Evolutionary conservation across 2,888 invertebrate species (phyloP), one percentile per base, ranked within the genome.

Genomic region (Tetramorium bicarinatum): DNA sequence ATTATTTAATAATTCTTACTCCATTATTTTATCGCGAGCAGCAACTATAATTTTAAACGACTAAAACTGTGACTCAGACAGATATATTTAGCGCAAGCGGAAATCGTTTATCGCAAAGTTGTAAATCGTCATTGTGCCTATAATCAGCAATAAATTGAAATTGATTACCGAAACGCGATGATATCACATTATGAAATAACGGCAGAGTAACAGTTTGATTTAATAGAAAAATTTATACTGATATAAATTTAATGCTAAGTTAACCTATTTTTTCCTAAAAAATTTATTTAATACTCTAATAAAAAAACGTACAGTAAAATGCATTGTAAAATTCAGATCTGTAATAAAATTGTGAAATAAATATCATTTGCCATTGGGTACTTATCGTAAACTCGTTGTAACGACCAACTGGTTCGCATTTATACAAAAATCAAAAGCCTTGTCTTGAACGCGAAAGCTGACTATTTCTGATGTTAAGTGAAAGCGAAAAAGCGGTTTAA

Each of bases 241-340:
- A 9, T 25, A 41, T 15, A 66, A 66, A 66, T 47, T 47, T 47
- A 29, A 69, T 11, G 9, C 11, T 25, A 69, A 13, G 7, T 69
- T 18, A n/a, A 2, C 11, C n/a, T 0, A 3, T 29, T 49, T 34
- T 3, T 34, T 6, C 7, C 13, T 4, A 0, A 64, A 49, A 49
- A 49, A 69, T 49, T 69, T 49, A 69, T 34, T 49, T 7, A 49
- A 29, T 49, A 49, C 2, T 67, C 9, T 69, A 47, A 67, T 67
- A 25, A 47, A 25, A 41, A 67, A 64, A 62, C 0, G 9, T 21
- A 0, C 15, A 21, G 2, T 29, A 29, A 34, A 34, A 44, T 66
- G 44, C 25, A 44, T 6, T 21, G 29, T 47, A 47, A 69, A 11
- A 49, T 25, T 69, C 3, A 11, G 3, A n/a, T 49, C 0, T 49